phyloP scores from a whole-genome alignment of 2,888 invertebrate species.

The Spilarctia lutea region DNA sequence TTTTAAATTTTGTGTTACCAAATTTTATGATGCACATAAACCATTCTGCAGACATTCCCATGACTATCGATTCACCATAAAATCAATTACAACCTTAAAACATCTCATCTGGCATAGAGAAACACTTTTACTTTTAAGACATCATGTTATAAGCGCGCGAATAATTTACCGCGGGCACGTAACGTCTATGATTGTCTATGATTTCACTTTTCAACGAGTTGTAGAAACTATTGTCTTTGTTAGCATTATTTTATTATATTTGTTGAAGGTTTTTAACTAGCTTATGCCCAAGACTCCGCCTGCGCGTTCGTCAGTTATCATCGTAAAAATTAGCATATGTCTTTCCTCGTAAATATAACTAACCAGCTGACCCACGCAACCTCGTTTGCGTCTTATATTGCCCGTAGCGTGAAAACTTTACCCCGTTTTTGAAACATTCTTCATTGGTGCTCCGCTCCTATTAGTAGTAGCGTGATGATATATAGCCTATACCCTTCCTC shows the following conservation, averaged over 20 bases:
- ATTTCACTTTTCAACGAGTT: constrained; percentile 24
- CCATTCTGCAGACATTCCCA: constrained; percentile 17
- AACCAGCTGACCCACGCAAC: too few species aligned
- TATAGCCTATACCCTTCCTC: too few species aligned
- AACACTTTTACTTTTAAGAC: constrained; percentile 23
- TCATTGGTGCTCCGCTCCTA: too few species aligned
- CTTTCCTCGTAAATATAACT: neutral
- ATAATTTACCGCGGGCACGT: constrained; percentile 20
- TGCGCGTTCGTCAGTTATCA: too few species aligned
- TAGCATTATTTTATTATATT: neutral
- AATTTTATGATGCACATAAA: neutral
- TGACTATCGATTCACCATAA: constrained; percentile 14
- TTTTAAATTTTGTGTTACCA: neutral
- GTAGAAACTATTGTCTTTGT: constrained; percentile 8
- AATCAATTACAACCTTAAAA: constrained; percentile 22
- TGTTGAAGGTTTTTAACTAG: neutral
- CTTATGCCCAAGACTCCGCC: too few species aligned
- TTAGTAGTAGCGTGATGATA: too few species aligned
- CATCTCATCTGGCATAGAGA: constrained; percentile 13
- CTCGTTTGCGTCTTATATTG: too few species aligned
- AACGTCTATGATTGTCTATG: constrained; percentile 22
- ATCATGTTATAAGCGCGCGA: constrained; percentile 23
- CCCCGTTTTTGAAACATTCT: too few species aligned
- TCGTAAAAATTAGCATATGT: too few species aligned
- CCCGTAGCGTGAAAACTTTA: too few species aligned